These are phyloP conservation scores for Tolypeutes matacus DNA, from an alignment of 2,797 vertebrate genomes.

Conservation along the genomic window DNA sequence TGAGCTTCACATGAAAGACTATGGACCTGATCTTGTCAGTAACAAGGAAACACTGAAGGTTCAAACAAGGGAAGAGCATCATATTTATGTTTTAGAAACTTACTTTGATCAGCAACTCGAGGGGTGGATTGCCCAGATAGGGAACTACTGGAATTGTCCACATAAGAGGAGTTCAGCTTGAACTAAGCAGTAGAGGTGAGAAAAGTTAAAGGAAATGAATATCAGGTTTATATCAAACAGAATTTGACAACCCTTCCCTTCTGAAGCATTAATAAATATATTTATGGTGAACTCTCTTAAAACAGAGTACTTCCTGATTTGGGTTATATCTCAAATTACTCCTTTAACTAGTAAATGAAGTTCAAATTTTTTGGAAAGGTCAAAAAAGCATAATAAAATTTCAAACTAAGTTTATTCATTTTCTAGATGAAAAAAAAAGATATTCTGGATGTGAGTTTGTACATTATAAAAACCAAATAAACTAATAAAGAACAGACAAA, in stretches of 20 bases:
- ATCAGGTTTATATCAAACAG: neutral
- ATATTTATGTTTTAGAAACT: neutral
- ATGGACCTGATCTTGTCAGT: neutral
- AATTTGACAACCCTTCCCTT: neutral
- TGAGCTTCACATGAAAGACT: neutral
- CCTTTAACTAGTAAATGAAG: neutral
- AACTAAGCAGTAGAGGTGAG: neutral
- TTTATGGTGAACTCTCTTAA: neutral
- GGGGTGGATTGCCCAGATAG: neutral
- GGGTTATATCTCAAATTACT: slow-evolving; percentile 7
- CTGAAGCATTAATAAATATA: neutral
- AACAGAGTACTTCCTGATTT: neutral
- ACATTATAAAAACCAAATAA: slow-evolving; percentile 59
- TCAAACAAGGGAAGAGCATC: neutral
- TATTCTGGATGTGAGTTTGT: neutral
- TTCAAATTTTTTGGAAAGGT: neutral
- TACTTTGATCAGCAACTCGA: neutral
- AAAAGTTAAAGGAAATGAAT: neutral
- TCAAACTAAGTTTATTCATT: slow-evolving; percentile 8
- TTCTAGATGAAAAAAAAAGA: neutral
- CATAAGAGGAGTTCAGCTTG: neutral
- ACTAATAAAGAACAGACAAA: neutral
- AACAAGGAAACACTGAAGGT: neutral
- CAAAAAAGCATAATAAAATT: slow-evolving; percentile 11
- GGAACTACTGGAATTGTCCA: neutral